phyloP scores from a whole-genome alignment of 2,113 vertebrate species.

The Theristicus caerulescens region DNA sequence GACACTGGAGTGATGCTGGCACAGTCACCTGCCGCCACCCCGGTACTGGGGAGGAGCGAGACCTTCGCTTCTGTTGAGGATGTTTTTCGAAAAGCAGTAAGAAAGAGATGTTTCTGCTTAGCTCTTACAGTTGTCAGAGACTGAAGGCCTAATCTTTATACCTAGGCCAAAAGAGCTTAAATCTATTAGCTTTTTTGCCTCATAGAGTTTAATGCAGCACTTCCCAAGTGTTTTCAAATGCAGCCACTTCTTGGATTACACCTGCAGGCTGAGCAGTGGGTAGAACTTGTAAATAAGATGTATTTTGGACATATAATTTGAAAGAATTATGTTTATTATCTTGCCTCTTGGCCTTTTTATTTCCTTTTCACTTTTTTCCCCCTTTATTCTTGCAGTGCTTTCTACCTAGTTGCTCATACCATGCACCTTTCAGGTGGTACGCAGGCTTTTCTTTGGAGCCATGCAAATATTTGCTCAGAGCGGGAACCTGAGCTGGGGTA shows the following conservation, averaged over 20 bases:
- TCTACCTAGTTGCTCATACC: not conserved
- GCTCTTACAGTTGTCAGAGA: not conserved
- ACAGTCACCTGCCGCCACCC: not conserved
- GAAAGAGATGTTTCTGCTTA: not conserved
- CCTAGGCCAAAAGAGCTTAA: not conserved
- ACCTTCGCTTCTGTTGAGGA: not conserved
- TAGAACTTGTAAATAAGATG: not conserved
- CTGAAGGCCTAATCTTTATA: not conserved
- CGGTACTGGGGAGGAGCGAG: fast-evolving
- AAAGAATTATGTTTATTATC: not conserved
- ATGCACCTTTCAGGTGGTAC: not conserved
- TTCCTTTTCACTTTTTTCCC: not conserved
- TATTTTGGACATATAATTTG: not conserved
- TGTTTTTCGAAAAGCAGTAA: not conserved
- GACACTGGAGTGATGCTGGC: not conserved
- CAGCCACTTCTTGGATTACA: not conserved
- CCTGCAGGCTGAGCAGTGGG: not conserved
- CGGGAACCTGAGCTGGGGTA: not conserved
- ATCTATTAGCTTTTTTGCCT: not conserved
- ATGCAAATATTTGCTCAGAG: not conserved
- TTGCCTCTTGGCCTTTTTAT: not conserved
- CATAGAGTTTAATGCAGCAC: not conserved
- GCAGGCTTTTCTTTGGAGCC: not conserved
- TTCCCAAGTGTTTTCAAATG: not conserved
- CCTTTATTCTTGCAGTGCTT: not conserved